Conservation (phyloP, 2,888 invertebrate genomes). For the Crioceris asparagi region DNA sequence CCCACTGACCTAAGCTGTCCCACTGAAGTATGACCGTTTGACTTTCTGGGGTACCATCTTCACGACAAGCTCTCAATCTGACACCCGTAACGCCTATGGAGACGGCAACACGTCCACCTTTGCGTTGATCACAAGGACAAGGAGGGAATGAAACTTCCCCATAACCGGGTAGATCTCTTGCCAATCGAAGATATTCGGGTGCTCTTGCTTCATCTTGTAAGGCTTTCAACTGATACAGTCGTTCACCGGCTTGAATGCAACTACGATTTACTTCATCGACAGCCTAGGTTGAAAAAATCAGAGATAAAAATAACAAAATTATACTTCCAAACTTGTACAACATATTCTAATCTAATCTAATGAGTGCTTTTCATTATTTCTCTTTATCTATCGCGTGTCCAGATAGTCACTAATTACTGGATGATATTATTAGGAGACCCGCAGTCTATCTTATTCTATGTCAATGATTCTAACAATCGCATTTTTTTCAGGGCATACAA, state of each 20-base stretch:
- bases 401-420: no score
- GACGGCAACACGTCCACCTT: slow-evolving; percentile 66
- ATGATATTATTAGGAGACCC: no score
- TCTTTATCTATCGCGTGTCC: no score
- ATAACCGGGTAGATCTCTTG: slow-evolving; percentile 82
- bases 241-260: slow-evolving; percentile 78
- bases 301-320: slow-evolving; percentile 3
- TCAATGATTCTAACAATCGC: no score
- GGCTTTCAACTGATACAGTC: slow-evolving; percentile 92
- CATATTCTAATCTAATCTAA: no score
- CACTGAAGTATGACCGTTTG: slow-evolving; percentile 76
- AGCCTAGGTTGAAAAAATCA: slow-evolving; percentile 42
- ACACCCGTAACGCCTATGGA: slow-evolving; percentile 49
- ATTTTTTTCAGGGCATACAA: no score
- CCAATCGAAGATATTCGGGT: slow-evolving; percentile 74
- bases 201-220: slow-evolving; percentile 84
- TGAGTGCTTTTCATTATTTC: no score
- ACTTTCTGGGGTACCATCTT: slow-evolving; percentile 63
- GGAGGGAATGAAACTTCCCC: slow-evolving; percentile 92
- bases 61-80: slow-evolving; percentile 74
- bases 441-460: no score
- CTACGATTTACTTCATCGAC: slow-evolving; percentile 94
- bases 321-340: no score
- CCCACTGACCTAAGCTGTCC: slow-evolving; percentile 75
- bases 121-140: slow-evolving; percentile 82